Base-by-base conservation (phyloP, 2,797 vertebrate genomes). In the Liasis olivaceus region DNA sequence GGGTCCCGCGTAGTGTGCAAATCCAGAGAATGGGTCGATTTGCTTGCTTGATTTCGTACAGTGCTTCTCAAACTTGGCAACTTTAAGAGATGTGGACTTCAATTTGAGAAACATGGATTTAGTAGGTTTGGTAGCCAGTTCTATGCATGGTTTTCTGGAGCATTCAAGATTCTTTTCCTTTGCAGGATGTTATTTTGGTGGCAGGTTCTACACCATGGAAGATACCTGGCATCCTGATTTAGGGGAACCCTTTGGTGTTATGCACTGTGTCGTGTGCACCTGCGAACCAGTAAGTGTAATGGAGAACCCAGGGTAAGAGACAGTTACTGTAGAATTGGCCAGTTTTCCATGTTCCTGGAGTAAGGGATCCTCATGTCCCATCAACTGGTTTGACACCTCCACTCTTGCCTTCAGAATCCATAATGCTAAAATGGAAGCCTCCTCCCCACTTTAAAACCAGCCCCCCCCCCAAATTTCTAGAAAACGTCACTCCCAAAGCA, bases 201-300 rank as follows among this genome's bases (percentile, higher is more conserved):
- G 98, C 7, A 98, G 97, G 1, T 98, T 98, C 95, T 99, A 99
- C 88, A 98, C 98, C 11, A 96, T 99, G 97, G 98, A 98, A 89
- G 98, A 99, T 96, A 98, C 98, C 59, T 99, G 99, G 99, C 99
- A 99, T 95, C 99, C 99, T 88, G 99, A 99, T 93, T 97, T 99
- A 12, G 99, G 99, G 28, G 99, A 99, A 91, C 99, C 99, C 15
- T 99, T 99, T 17, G 99, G 99, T 60, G 96, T 99, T 94, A 99
- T 99, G 99, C 98, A 98, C 97, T 99, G 99, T 28, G 98, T 99
- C 89, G 98, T 99, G 96, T 99, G 99, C 95, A 95, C 98, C 97
- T 99, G 99, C 26, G 99, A 99, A 93, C 96, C 98, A 90, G 99
- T 99, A 97, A 98, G 98, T 96, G 9, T 47, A 5, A 9, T 20